Base-by-base conservation (phyloP, 2,888 invertebrate species). In the Onthophagus sagittarius region DNA sequence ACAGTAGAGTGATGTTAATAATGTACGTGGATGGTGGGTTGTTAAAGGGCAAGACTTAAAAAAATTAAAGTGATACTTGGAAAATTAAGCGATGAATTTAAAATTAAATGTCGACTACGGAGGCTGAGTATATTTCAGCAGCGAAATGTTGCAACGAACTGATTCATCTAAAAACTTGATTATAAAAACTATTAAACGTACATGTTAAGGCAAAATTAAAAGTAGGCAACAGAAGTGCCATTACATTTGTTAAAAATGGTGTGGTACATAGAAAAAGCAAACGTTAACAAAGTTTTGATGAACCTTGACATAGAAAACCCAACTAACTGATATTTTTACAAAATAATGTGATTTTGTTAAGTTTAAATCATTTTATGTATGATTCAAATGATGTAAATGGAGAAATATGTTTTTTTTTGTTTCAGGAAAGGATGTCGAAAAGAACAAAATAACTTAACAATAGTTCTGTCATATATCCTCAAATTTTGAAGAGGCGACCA, bases 191-290 rank as follows among this genome's bases (percentile, higher is more conserved):
- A 0, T 62, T 31, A 65, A 65, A 15, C 13, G 9, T 14, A 14
- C n/a, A 13, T 5, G 33, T 63, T 23, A 67, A 69, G 53, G 63
- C 63, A 11, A 71, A 11, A 6, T n/a, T 75, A 6, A 72, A 72
- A n/a, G 62, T 75, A 13, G 76, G 75, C 63, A 76, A 77, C 69
- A 73, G 75, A 73, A 74, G 76, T 74, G 72, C 77, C 14, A 77
- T 77, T 15, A 71, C 31, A 14, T 64, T 77, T 63, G 74, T 76
- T n/a, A 74, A 72, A 69, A 72, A 69, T 69, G 39, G 15, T 15
- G n/a, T 65, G 11, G 33, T 73, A 13, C 71, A 75, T 32, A 69
- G 69, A 39, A 63, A 73, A 39, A 73, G 73, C 14, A 77, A 77
- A 62, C 77, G 70, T 75, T 23, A 53, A 63, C 33, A 67, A 77